Percentiles rank a stretch among this genome's conserved stretches.
phyloP scores from a whole-genome alignment of 2,113 vertebrate species.

The Mus pahari region DNA sequence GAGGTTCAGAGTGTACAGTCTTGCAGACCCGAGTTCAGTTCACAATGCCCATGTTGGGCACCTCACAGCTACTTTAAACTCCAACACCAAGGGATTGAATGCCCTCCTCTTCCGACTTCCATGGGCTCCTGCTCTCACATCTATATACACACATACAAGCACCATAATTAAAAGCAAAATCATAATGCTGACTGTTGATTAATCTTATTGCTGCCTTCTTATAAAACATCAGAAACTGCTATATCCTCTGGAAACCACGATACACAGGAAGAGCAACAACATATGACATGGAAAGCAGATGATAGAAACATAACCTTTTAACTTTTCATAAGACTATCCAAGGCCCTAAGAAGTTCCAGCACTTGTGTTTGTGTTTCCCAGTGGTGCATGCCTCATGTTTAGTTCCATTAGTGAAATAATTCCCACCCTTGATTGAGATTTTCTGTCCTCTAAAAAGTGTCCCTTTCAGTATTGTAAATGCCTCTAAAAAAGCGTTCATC shows the following conservation, averaged over 20 bases:
- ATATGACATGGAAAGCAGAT: not conserved
- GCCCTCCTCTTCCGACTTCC: not conserved
- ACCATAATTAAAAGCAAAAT: not conserved
- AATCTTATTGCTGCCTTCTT: not conserved
- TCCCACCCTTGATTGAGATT: not conserved
- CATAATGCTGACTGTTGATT: not conserved
- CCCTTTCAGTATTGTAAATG: not conserved
- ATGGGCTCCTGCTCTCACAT: not conserved
- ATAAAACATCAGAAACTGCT: not conserved
- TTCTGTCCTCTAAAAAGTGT: constrained; percentile 14
- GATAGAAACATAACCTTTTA: not conserved
- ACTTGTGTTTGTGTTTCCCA: not conserved
- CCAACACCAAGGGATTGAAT: not conserved
- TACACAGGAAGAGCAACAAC: not conserved
- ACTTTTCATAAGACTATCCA: not conserved
- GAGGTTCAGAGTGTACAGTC: too few relatives aligned
- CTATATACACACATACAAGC: not conserved
- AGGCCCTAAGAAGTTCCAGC: not conserved
- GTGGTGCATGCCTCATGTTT: not conserved
- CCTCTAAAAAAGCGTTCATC: not conserved
- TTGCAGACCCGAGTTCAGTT: not conserved
- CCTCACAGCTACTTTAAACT: not conserved
- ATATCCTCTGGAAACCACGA: not conserved
- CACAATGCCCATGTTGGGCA: not conserved
- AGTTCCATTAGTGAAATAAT: not conserved